A percentile compares a stretch with the other conserved stretches of the same genome.
These are phyloP conservation scores for Sander vitreus DNA, from an alignment of 2,113 vertebrate species.

Conservation along the genomic window DNA sequence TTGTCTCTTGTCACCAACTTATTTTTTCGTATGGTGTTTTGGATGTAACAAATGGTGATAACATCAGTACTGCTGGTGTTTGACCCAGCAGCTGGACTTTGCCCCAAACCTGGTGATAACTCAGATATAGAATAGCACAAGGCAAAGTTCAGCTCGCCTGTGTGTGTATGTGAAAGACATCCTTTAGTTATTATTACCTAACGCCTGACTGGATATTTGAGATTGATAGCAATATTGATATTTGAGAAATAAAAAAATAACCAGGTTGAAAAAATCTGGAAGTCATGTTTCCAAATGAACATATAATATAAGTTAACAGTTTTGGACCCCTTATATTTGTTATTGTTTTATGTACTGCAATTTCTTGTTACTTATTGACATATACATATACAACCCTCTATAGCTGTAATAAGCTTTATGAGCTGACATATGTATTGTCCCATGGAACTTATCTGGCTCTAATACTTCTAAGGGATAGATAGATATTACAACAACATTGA, in stretches of 20 bases:
- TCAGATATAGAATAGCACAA: constrained; percentile 49
- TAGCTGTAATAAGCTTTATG: neutral
- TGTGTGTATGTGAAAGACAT: constrained; percentile 4
- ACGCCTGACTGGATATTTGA: neutral
- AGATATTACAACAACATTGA: neutral
- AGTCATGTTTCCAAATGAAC: neutral
- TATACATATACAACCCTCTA: neutral
- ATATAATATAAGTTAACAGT: neutral
- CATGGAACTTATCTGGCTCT: neutral
- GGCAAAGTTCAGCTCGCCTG: constrained; percentile 66
- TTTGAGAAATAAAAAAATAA: neutral
- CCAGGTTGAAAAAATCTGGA: neutral
- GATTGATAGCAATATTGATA: neutral
- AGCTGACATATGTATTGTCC: neutral
- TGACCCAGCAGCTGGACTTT: constrained; percentile 74
- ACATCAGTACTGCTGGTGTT: constrained; percentile 15
- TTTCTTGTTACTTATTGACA: neutral
- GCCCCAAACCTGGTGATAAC: constrained; percentile 54
- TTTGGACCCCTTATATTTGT: neutral
- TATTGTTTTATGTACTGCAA: neutral
- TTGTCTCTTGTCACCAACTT: neutral
- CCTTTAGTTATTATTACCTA: neutral
- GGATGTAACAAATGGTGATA: neutral
- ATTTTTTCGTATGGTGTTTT: neutral
- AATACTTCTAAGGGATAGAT: neutral